A percentile compares a stretch with the other conserved stretches of the same genome.
Evolutionary conservation across 2,113 vertebrate species (phyloP).

Genomic region (Tychaedon coryphoeus): DNA sequence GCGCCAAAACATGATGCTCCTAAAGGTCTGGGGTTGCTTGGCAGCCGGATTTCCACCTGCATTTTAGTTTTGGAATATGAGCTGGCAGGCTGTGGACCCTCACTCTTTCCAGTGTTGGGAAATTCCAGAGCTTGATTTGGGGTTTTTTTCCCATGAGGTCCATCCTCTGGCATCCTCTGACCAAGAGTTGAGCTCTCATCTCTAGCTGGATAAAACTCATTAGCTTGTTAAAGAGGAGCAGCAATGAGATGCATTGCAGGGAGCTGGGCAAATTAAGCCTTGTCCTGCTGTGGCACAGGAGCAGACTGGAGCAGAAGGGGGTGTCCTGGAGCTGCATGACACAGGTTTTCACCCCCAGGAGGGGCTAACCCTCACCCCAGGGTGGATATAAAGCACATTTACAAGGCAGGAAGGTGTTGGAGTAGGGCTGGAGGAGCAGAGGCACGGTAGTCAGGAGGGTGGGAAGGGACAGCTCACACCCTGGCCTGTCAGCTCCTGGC

Average conservation of each 20-base stretch:
- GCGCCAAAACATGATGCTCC: neutral
- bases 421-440: neutral
- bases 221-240: neutral
- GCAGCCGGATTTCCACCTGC: neutral
- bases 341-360: neutral
- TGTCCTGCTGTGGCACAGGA: neutral
- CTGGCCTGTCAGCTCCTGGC: neutral
- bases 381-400: neutral
- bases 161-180: neutral
- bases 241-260: neutral
- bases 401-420: neutral
- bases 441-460: neutral
- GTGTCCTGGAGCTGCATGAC: neutral
- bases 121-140: neutral
- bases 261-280: neutral
- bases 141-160: neutral
- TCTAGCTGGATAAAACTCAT: neutral
- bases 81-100: neutral
- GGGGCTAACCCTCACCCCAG: neutral
- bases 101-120: rapidly evolving
- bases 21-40: neutral
- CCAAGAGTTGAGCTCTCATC: neutral
- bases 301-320: neutral
- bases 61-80: neutral
- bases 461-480: neutral